Base-by-base conservation (phyloP, 2,113 vertebrate species). In the Labrus mixtus region DNA sequence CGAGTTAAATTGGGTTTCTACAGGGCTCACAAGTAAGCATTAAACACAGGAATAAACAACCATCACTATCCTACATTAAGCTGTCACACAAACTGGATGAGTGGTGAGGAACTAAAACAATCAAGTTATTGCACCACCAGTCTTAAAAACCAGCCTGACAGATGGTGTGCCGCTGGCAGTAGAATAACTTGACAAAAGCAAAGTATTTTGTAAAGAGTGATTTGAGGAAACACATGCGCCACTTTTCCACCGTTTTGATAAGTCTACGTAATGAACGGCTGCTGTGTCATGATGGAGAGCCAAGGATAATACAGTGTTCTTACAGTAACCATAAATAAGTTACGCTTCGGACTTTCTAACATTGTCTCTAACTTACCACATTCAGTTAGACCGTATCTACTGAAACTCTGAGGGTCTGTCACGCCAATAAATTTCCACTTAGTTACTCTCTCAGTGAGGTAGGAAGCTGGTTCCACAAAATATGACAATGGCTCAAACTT, bases 71-170 rank as follows among this genome's bases (percentile, higher is more conserved):
- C 54, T 20, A 55, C 61, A 86, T 75, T 58, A 79, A 33, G 39
- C 75, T 61, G 50, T 57, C 51, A 68, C 13, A 4, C 25, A 88
- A 51, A 81, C 79, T 60, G 58, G 54, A 66, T 68, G 51, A 83
- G 69, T n/a, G 65, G 45, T 61, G 54, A 79, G 41, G 58, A 76
- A 79, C 71, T 65, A 33, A 79, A 81, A 89, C 84, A 60, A 74
- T 78, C 48, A 62, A 54, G 60, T 77, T 73, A 78, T 66, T 73
- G 76, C 63, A 63, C n/a, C 29, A 57, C 60, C 50, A 79, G 61
- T 46, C 56, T 76, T 29, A 41, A 83, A 76, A 62, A 60, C 79
- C 73, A 73, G 55, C 43, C 59, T n/a, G 59, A 51, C 78, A 83
- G 87, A 87, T 76, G 65, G 72, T 62, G 58, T 12, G 19, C n/a